Conservation (phyloP, 1,140 invertebrate species). For the Idris sp. region DNA sequence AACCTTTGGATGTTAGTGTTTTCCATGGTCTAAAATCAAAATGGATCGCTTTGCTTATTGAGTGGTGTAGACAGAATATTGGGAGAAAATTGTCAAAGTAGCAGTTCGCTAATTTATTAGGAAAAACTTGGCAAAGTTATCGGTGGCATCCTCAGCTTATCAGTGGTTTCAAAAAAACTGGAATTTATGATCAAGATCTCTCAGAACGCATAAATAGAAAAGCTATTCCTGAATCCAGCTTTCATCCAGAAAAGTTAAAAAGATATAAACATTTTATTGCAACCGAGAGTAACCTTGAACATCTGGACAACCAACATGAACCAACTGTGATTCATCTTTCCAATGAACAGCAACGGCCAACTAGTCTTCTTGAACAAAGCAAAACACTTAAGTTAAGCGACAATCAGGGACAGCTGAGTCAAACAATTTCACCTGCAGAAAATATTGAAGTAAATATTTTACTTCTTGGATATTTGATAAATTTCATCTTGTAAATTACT, state of each 20-base stretch:
- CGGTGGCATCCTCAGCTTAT: neutral
- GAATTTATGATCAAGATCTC: slow-evolving; percentile 4
- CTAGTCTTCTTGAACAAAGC: too few relatives aligned
- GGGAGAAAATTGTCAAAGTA: slow-evolving; percentile 9
- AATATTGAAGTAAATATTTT: too few relatives aligned
- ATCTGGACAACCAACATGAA: too few relatives aligned
- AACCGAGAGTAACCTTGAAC: too few relatives aligned
- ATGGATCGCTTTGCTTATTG: slow-evolving; percentile 1
- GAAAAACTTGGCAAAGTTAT: slow-evolving; percentile 9
- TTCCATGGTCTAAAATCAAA: slow-evolving; percentile 10
- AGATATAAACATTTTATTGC: too few relatives aligned
- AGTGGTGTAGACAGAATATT: slow-evolving; percentile 14
- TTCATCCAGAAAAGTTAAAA: slow-evolving; percentile 19
- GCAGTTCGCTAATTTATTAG: slow-evolving; percentile 13
- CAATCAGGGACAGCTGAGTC: too few relatives aligned
- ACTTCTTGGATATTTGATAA: too few relatives aligned
- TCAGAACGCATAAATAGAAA: slow-evolving; percentile 1
- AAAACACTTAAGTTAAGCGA: too few relatives aligned
- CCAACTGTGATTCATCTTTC: too few relatives aligned
- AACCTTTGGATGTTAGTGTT: slow-evolving; percentile 6
- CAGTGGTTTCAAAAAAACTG: slow-evolving; percentile 17
- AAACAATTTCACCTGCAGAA: too few relatives aligned
- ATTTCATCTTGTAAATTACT: too few relatives aligned
- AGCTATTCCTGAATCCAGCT: slow-evolving; percentile 1
- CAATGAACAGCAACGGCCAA: too few relatives aligned